A percentile compares a stretch with the other conserved stretches of the same genome.
Conservation (phyloP, 2,113 vertebrate genomes). For the Callaeas wilsoni region DNA sequence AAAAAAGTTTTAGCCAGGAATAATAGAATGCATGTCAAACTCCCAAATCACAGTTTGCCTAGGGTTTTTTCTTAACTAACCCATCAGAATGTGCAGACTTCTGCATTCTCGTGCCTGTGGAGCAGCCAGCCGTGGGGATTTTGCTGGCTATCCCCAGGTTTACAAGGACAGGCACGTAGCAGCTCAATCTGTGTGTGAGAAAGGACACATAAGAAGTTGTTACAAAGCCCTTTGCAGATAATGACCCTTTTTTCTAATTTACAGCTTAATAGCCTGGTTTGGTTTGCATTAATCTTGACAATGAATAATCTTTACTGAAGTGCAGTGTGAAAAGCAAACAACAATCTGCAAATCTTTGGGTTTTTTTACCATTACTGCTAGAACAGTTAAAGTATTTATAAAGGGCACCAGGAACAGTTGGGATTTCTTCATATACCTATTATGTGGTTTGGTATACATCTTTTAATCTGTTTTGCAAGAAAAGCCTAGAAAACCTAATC, state of each 20-base stretch:
- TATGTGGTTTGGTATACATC: not conserved
- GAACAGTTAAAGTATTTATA: not conserved
- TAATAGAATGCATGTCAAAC: not conserved
- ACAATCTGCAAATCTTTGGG: not conserved
- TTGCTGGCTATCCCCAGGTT: not conserved
- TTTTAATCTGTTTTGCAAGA: not conserved
- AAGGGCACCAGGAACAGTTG: not conserved
- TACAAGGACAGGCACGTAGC: not conserved
- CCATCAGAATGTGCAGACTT: not conserved
- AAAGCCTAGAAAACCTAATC: not conserved
- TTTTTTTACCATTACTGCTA: not conserved
- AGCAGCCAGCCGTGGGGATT: not conserved
- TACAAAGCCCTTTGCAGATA: not conserved
- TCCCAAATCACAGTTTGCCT: not conserved
- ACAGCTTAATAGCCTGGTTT: not conserved
- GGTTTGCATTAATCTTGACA: not conserved
- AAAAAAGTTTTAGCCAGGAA: not conserved
- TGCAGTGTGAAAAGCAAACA: not conserved
- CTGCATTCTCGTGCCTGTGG: fast-evolving
- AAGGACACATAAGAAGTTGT: not conserved
- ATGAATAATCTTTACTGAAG: not conserved
- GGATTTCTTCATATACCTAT: not conserved
- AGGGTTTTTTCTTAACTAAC: not conserved
- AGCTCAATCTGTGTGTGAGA: not conserved
- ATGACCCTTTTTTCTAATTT: not conserved